Percentiles rank a stretch among this genome's conserved stretches.
These are phyloP conservation scores for Enteromius anoplus DNA, from an alignment of 2,797 vertebrate species.

Conservation along the genomic window DNA sequence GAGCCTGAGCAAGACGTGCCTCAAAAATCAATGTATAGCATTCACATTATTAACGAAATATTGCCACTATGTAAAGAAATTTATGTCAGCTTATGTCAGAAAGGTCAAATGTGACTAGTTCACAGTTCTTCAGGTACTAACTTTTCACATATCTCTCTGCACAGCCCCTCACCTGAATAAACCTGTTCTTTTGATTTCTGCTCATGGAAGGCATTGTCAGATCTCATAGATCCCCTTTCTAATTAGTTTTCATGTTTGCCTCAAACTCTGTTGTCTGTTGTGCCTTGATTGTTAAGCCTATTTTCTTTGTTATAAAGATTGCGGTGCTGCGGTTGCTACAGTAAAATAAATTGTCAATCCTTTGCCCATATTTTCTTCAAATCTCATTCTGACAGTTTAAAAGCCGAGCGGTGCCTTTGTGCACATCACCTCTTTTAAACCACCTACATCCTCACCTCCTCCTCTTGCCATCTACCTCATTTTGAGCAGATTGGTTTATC, in stretches of 20 bases:
- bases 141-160: neutral
- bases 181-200: constrained; percentile 13
- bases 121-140: neutral
- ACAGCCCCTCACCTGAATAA: constrained; percentile 11
- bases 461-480: constrained; percentile 59
- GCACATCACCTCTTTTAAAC: constrained; percentile 62
- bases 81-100: neutral
- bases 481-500: constrained; percentile 77
- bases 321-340: constrained; percentile 45
- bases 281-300: constrained; percentile 31
- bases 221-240: constrained; percentile 37
- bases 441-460: constrained; percentile 41
- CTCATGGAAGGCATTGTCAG: constrained; percentile 40
- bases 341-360: constrained; percentile 66
- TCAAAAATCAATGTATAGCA: constrained; percentile 57
- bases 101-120: neutral
- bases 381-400: constrained; percentile 72
- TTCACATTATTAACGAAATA: constrained; percentile 52
- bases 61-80: constrained; percentile 38
- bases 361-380: constrained; percentile 66
- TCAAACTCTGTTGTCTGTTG: constrained; percentile 41
- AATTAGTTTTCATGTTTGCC: constrained; percentile 48
- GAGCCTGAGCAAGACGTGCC: constrained; percentile 66
- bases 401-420: constrained; percentile 62
- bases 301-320: constrained; percentile 37